Percentiles rank a stretch among this genome's conserved stretches.
Conservation (phyloP, 1,140 invertebrate species). For the Pseudobourletiella spinata region DNA sequence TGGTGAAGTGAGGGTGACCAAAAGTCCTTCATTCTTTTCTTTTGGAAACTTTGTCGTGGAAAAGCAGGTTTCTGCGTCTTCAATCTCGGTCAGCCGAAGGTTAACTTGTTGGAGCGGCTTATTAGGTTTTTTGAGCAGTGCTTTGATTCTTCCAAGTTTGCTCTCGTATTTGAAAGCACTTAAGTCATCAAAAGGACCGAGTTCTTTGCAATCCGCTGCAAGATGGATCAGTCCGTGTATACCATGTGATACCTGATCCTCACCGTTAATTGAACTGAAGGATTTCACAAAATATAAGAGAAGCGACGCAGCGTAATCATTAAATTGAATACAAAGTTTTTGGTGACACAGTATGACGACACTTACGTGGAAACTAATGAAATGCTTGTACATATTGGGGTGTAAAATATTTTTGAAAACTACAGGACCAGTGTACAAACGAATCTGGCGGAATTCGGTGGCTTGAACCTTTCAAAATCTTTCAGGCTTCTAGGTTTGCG, state of each 20-base stretch:
- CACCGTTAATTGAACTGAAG: background rate
- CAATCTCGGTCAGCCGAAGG: background rate
- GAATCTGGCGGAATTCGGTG: constrained; percentile 44
- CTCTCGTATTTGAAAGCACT: constrained; percentile 29
- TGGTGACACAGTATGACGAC: constrained; percentile 33
- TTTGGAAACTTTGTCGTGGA: too few species aligned
- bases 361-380: constrained; percentile 38
- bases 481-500: constrained; percentile 40
- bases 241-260: constrained; percentile 14
- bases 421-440: constrained; percentile 43
- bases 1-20: too few species aligned
- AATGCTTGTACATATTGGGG: constrained; percentile 40
- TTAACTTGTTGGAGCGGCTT: background rate
- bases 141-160: constrained; percentile 5
- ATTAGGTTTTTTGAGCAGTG: background rate
- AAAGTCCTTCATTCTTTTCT: too few species aligned
- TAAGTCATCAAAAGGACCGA: constrained; percentile 20
- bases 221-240: constrained; percentile 26
- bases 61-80: too few species aligned
- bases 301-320: background rate
- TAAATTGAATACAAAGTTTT: background rate
- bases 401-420: constrained; percentile 39
- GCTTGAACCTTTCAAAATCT: constrained; percentile 44
- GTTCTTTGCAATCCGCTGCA: constrained; percentile 6
- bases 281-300: background rate